Conservation (phyloP, 2,797 vertebrate species). For the Liparis tanakae region DNA sequence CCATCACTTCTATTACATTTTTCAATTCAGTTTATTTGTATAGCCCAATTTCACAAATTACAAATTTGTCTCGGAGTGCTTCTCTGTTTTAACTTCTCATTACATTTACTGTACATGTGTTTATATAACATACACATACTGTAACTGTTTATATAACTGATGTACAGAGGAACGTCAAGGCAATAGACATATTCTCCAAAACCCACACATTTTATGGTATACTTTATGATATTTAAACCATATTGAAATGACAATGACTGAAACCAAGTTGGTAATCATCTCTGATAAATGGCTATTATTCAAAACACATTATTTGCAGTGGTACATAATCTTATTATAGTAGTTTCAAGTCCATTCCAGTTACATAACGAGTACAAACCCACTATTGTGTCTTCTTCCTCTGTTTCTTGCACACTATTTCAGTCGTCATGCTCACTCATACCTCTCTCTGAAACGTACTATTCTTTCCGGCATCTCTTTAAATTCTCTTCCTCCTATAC, state of each 20-base stretch:
- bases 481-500: conserved; percentile 18
- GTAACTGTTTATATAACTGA: neutral
- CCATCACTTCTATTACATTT: no score
- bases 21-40: no score
- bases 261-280: neutral
- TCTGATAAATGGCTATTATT: conserved; percentile 12
- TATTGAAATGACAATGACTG: neutral
- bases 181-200: neutral
- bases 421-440: conserved; percentile 7
- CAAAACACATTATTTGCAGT: neutral
- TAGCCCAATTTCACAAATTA: no score
- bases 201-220: neutral
- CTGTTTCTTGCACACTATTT: conserved; percentile 4
- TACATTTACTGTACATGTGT: neutral
- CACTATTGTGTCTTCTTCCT: neutral
- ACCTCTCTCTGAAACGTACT: neutral
- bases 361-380: conserved; percentile 1
- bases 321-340: neutral
- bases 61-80: no score
- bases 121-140: no score
- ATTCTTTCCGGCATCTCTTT: conserved; percentile 3
- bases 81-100: neutral
- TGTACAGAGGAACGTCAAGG: neutral
- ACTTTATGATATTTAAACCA: neutral
- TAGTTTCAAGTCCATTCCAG: neutral